Percentiles rank a stretch among this genome's conserved stretches.
phyloP scores from a whole-genome alignment of 2,113 vertebrate species.

The Epinephelus fuscoguttatus region DNA sequence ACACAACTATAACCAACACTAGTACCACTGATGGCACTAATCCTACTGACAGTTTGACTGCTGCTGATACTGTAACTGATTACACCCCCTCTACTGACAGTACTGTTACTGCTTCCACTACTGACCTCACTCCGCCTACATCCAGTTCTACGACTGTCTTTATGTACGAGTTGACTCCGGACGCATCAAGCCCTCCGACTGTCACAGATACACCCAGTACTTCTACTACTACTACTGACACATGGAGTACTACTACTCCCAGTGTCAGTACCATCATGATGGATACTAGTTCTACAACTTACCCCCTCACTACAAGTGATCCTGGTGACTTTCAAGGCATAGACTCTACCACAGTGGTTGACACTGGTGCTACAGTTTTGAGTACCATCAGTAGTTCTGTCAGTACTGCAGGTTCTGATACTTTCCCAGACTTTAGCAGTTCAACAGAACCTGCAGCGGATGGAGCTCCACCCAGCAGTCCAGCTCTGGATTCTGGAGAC shows the following conservation, averaged over 20 bases:
- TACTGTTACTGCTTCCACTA: neutral
- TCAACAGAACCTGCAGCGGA: constrained; percentile 2
- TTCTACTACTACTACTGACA: constrained; percentile 12
- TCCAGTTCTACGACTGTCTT: constrained; percentile 1
- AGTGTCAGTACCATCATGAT: constrained; percentile 1
- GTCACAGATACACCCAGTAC: constrained; percentile 15
- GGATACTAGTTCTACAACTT: constrained; percentile 3
- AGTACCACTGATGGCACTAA: neutral
- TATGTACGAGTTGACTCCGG: neutral
- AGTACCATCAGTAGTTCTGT: constrained; percentile 29
- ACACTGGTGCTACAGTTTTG: neutral
- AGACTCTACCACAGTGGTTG: constrained; percentile 3
- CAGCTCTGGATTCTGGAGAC: constrained; percentile 24
- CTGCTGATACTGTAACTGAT: neutral
- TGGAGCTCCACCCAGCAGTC: constrained; percentile 11
- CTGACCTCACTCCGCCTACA: neutral
- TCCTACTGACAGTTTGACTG: neutral
- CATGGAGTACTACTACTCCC: neutral
- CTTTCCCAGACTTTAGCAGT: constrained; percentile 21
- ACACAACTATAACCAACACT: neutral
- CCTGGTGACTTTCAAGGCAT: neutral
- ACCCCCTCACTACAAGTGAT: neutral
- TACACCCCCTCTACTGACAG: neutral
- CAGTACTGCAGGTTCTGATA: constrained; percentile 11
- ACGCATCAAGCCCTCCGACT: constrained; percentile 5